These are phyloP conservation scores for Cyanistes caeruleus DNA, from an alignment of 2,113 vertebrate species.

Conservation along the genomic window DNA sequence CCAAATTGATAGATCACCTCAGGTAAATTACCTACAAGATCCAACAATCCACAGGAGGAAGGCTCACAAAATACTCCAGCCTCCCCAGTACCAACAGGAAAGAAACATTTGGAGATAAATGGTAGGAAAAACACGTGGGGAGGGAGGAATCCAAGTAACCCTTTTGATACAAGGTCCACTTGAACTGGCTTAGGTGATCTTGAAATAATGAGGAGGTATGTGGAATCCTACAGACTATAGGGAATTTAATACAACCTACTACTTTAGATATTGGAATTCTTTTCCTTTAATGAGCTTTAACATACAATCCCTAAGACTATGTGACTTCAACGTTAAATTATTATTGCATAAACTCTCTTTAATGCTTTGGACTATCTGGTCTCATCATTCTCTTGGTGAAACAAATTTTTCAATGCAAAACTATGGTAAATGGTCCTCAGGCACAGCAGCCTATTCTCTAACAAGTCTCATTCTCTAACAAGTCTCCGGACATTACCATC, in stretches of 20 bases:
- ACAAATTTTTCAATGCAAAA: neutral
- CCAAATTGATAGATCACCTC: neutral
- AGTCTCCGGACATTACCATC: neutral
- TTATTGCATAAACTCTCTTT: neutral
- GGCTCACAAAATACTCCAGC: neutral
- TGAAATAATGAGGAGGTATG: neutral
- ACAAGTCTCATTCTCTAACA: neutral
- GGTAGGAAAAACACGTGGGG: neutral
- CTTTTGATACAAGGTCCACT: neutral
- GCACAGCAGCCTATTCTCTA: neutral
- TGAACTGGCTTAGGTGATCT: neutral
- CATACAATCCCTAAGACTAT: neutral
- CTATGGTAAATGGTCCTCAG: neutral
- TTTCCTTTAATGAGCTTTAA: neutral
- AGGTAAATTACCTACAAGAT: neutral
- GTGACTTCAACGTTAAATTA: neutral
- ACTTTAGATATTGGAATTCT: neutral
- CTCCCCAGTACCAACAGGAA: neutral
- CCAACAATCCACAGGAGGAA: neutral
- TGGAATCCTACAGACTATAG: neutral
- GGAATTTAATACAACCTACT: neutral
- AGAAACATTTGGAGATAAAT: neutral
- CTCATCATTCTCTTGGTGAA: neutral
- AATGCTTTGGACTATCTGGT: neutral
- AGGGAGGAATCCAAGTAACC: neutral